A percentile compares a stretch with the other conserved stretches of the same genome.
phyloP scores from a whole-genome alignment of 2,888 invertebrate genomes.

The Ethmia dodecea region DNA sequence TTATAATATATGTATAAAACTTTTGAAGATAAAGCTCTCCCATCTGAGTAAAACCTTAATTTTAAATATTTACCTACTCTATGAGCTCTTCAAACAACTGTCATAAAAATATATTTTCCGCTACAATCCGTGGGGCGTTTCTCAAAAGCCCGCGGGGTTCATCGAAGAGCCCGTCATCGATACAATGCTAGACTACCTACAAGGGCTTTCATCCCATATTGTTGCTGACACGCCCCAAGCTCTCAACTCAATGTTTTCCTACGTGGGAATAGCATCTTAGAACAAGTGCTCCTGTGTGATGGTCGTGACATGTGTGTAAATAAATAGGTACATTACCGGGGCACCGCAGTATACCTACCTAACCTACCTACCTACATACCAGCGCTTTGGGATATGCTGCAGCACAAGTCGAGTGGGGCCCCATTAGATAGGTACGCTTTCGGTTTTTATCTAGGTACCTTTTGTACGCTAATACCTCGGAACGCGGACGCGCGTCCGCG shows the following conservation, averaged over 20 bases:
- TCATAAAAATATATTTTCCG: neutral
- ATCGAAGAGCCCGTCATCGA: slow-evolving; percentile 19
- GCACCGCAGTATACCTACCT: too few species aligned
- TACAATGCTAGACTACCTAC: slow-evolving; percentile 24
- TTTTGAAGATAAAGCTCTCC: neutral
- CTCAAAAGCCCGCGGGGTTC: neutral
- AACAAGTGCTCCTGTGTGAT: slow-evolving; percentile 9
- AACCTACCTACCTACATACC: too few species aligned
- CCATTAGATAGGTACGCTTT: too few species aligned
- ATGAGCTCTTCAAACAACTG: neutral
- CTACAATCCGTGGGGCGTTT: too few species aligned
- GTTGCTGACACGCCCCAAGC: slow-evolving; percentile 19
- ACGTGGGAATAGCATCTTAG: slow-evolving; percentile 10
- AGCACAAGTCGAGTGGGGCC: too few species aligned
- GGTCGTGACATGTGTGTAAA: slow-evolving; percentile 1
- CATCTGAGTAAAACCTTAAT: neutral
- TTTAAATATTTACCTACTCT: neutral
- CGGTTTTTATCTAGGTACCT: too few species aligned
- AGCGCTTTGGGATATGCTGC: too few species aligned
- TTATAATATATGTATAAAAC: neutral
- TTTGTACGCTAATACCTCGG: too few species aligned
- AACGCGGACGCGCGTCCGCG: too few species aligned
- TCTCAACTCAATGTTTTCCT: slow-evolving; percentile 16
- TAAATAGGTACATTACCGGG: too few species aligned
- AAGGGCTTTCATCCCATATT: slow-evolving; percentile 22